Base-by-base conservation (phyloP, 2,797 vertebrate species). In the Serranus cabrilla region DNA sequence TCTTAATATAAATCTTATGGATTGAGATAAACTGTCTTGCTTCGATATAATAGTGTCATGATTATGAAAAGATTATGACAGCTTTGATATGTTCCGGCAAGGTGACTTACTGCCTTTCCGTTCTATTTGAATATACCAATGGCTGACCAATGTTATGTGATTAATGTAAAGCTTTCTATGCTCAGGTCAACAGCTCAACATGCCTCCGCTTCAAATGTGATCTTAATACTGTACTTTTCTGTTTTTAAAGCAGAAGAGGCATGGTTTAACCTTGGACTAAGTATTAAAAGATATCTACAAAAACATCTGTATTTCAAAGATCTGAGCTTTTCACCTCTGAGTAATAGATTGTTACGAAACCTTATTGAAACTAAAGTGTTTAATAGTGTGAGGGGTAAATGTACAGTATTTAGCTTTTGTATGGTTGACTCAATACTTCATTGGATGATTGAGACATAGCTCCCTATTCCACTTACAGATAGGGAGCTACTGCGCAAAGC, bases 151-250 rank as follows among this genome's bases (percentile, higher is more conserved):
- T 98, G 96, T 96, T 94, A 96, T 93, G 96, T 95, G 96, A 97
- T 97, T 96, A 97, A 96, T 98, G 96, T 97, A 97, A 98, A 97
- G 97, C 98, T 97, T 98, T 98, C 97, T 98, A 97, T 97, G 98
- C 98, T 99, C 98, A 99, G 98, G 98, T 98, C 96, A 97, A 97
- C 96, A 95, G 96, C 96, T 97, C 96, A 96, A 91, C 84, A 94
- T 94, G 90, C 89, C 96, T 96, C 94, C 40, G 91, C 95, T 96
- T 96, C 93, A 95, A 94, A 96, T 95, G 88, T 87, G 89, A 92
- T 93, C 88, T 78, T 78, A 83, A 84, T 84, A 91, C 85, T 87
- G 56, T 78, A 80, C 47, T 85, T 83, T 79, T 88, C 89, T 92
- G 90, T 92, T 92, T 92, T 79, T 86, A 78, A 93, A 91, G 86